A percentile compares a stretch with the other conserved stretches of the same genome.
phyloP scores from a whole-genome alignment of 2,113 vertebrate genomes.

The Pteropus alecto region DNA sequence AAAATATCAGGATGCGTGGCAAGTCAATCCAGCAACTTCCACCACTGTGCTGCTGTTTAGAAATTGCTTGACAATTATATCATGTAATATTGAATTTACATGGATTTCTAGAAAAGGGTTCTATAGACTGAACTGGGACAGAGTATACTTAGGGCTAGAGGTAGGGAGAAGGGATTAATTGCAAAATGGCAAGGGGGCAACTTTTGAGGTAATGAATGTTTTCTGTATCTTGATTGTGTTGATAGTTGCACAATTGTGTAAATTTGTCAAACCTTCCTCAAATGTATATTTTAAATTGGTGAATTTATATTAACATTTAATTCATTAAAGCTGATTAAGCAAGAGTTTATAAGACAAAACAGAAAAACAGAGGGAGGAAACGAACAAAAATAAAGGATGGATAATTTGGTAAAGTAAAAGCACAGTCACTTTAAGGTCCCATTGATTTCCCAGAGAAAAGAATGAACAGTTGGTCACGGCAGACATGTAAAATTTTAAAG shows the following conservation, averaged over 20 bases:
- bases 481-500: background rate
- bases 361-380: background rate
- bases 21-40: background rate
- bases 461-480: background rate
- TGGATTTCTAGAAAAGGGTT: background rate
- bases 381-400: background rate
- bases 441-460: background rate
- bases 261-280: background rate
- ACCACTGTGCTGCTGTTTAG: background rate
- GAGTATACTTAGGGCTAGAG: background rate
- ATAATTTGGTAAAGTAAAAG: background rate
- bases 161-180: background rate
- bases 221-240: background rate
- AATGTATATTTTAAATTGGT: background rate
- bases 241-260: background rate
- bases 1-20: background rate
- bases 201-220: background rate
- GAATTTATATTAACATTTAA: background rate
- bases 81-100: background rate
- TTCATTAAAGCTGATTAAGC: background rate
- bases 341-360: background rate
- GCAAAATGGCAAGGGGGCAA: background rate
- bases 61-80: background rate
- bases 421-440: background rate
- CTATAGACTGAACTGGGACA: background rate